phyloP scores from a whole-genome alignment of 1,140 invertebrate species.

The Zaprionus vittiger region DNA sequence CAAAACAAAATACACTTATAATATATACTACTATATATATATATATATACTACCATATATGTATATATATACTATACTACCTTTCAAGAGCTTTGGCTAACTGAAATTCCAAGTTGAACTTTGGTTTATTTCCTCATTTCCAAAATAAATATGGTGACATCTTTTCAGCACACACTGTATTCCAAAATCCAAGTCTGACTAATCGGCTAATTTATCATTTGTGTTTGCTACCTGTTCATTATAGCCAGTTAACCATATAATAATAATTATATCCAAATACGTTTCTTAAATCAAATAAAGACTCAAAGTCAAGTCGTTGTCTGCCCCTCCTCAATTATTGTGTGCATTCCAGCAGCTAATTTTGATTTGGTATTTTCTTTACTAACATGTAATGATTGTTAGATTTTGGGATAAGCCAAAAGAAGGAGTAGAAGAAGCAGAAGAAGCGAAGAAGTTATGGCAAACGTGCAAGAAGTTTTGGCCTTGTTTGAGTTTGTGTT shows the following conservation, averaged over 20 bases:
- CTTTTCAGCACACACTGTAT: background rate
- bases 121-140: conserved; percentile 3
- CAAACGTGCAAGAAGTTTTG: background rate
- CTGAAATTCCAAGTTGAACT: conserved; percentile 1
- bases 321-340: background rate
- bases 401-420: background rate
- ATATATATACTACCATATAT: background rate
- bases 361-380: conserved; percentile 4
- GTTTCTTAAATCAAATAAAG: conserved; percentile 6
- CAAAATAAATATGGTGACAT: conserved; percentile 4
- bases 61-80: background rate
- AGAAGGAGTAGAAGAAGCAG: background rate
- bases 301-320: conserved; percentile 29
- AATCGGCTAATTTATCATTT: conserved; percentile 2
- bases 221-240: conserved; percentile 21
- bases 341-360: conserved; percentile 14
- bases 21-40: too few relatives aligned
- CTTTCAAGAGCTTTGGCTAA: background rate
- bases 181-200: background rate
- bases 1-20: background rate
- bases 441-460: background rate
- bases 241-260: conserved; percentile 1
- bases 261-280: conserved; percentile 34
- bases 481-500: background rate
- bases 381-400: background rate